Conservation (phyloP, 2,113 vertebrate genomes). For the Scomber japonicus region DNA sequence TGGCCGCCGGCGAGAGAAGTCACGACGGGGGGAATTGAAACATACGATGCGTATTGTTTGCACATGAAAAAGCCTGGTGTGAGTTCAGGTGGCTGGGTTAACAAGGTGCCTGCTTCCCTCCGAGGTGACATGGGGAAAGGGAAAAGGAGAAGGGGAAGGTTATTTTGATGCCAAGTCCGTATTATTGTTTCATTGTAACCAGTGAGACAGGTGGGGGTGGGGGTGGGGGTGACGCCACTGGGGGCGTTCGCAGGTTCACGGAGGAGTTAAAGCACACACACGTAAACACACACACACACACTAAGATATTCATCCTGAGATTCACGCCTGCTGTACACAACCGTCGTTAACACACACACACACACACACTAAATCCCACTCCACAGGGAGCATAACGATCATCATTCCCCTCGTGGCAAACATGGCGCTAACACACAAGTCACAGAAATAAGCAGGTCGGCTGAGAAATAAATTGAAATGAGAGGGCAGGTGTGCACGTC, state of each 20-base stretch:
- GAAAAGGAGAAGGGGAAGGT: constrained; percentile 42
- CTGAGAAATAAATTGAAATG: constrained; percentile 40
- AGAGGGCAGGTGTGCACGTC: constrained; percentile 60
- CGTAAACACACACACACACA: constrained; percentile 36
- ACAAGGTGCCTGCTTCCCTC: constrained; percentile 74
- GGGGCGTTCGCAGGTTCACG: constrained; percentile 64
- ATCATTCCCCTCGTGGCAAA: constrained; percentile 65
- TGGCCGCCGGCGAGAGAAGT: not conserved
- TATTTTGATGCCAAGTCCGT: constrained; percentile 76
- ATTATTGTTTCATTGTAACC: constrained; percentile 80
- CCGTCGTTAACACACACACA: constrained; percentile 14
- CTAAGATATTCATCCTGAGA: constrained; percentile 55
- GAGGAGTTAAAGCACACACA: constrained; percentile 62
- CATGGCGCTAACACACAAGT: constrained; percentile 35
- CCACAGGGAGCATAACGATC: constrained; percentile 62
- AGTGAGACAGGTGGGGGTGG: constrained; percentile 79
- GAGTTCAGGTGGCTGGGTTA: constrained; percentile 81
- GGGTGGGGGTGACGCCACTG: constrained; percentile 68
- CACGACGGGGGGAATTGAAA: constrained; percentile 5
- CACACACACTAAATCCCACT: constrained; percentile 32
- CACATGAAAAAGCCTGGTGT: constrained; percentile 43
- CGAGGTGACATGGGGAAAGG: constrained; percentile 57
- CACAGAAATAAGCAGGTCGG: constrained; percentile 50
- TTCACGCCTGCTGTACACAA: constrained; percentile 45
- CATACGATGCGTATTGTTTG: constrained; percentile 63